Base-by-base conservation (phyloP, 2,888 invertebrate species). In the Drosophila maculinotata region DNA sequence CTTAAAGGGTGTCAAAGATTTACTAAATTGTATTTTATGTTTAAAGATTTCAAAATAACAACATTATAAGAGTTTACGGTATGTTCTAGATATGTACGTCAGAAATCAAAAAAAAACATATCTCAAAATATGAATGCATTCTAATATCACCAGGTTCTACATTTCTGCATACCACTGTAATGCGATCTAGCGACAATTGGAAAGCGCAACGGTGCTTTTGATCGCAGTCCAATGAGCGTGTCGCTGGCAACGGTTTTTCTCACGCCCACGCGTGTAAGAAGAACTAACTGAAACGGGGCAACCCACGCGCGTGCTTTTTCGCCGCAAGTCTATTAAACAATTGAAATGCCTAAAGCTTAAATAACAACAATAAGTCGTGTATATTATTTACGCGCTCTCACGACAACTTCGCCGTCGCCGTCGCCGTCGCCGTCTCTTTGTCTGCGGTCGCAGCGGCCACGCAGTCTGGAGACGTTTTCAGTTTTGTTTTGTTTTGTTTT, bases 251-350 rank as follows among this genome's bases (percentile, higher is more conserved):
- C 15, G 17, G 39, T 51, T 53, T 77, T 76, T 82, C 82, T 65
- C 82, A 78, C 82, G 67, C 82, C 76, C 82, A 48, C 57, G 10
- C 35, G 42, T 25, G 10, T 17, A 8, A 14, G 56, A 39, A 25
- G 28, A 26, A 23, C 5, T 35, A 51, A 36, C 41, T 28, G 41
- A 57, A 25, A 38, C 44, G 28, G 31, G 36, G 30, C 30, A 38
- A 35, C 73, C 86, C 83, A 85, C 83, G 86, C 76, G 59, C 59
- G 54, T 67, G 62, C 64, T 72, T 58, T 58, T 58, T 35, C 63
- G 53, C 54, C 56, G 60, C 60, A 56, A 67, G 45, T 54, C 68
- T 69, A 70, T 82, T 63, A 76, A 74, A 69, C 82, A 80, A 86
- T 86, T 62, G 68, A 79, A 71, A 74, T 75, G 78, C 74, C 71